Evolutionary conservation across 1,140 invertebrate species (phyloP).

Genomic region (Trachymyrmex cornetzi): DNA sequence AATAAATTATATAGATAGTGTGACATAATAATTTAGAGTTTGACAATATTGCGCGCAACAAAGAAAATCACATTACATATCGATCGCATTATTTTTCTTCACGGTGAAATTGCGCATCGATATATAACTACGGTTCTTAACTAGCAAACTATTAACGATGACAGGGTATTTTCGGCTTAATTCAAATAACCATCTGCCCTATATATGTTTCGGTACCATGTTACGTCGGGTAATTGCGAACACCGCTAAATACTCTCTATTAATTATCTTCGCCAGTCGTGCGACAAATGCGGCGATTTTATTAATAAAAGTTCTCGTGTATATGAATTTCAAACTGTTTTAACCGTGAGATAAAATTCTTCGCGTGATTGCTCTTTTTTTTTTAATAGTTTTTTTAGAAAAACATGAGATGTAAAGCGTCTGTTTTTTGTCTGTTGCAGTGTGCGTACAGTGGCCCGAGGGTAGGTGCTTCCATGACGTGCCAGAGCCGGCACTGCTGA

Average conservation of each 20-base stretch:
- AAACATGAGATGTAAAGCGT: neutral
- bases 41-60: no score
- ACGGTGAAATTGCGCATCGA: neutral
- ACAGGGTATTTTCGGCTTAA: conserved; percentile 53
- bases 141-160: conserved; percentile 31
- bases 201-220: conserved; percentile 7
- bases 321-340: neutral
- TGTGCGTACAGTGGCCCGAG: conserved; percentile 95
- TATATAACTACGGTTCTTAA: conserved; percentile 22
- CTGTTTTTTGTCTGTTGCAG: conserved; percentile 88
- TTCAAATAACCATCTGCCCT: conserved; percentile 45
- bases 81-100: conserved; percentile 20
- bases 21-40: neutral
- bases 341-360: neutral
- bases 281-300: conserved; percentile 31
- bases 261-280: conserved; percentile 51
- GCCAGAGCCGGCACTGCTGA: conserved; percentile 84
- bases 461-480: conserved; percentile 89
- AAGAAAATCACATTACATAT: neutral
- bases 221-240: conserved; percentile 49
- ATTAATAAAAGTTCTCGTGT: neutral
- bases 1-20: neutral
- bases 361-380: neutral
- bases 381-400: neutral
- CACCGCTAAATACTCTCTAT: conserved; percentile 49